Conservation (phyloP, 1,140 invertebrate genomes). For the Macrobrachium rosenbergii region DNA sequence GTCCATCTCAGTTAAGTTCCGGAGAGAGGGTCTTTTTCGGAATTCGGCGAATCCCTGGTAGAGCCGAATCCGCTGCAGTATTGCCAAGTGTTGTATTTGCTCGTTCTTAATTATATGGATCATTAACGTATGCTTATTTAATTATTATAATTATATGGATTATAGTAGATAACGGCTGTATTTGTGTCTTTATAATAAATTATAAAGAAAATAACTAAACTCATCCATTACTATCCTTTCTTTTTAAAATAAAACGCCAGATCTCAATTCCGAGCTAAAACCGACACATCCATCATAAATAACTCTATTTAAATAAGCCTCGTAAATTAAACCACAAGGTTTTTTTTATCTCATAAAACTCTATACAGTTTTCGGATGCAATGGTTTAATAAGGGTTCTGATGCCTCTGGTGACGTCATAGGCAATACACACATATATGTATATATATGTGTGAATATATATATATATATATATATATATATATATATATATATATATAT, state of each 20-base stretch:
- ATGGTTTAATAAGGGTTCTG: no score
- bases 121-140: conserved; percentile 8
- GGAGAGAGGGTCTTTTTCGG: no score
- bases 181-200: conserved; percentile 31
- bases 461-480: conserved; percentile 39
- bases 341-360: background rate
- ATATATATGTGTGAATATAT: conserved; percentile 2
- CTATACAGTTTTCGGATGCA: no score
- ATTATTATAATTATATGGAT: conserved; percentile 25
- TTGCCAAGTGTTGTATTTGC: conserved; percentile 10
- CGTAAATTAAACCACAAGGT: background rate
- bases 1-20: no score
- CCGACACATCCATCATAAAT: background rate
- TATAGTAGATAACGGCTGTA: conserved; percentile 26
- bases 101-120: conserved; percentile 6
- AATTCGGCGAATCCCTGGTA: no score
- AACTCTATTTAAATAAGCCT: background rate
- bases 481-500: conserved; percentile 25
- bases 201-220: background rate
- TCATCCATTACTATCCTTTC: background rate
- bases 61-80: background rate
- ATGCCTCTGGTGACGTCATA: background rate
- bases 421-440: background rate
- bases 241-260: background rate
- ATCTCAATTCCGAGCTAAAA: background rate